Percentiles rank a stretch among this genome's conserved stretches.
Conservation (phyloP, 2,888 invertebrate genomes). For the Caenorhabditis japonica region DNA sequence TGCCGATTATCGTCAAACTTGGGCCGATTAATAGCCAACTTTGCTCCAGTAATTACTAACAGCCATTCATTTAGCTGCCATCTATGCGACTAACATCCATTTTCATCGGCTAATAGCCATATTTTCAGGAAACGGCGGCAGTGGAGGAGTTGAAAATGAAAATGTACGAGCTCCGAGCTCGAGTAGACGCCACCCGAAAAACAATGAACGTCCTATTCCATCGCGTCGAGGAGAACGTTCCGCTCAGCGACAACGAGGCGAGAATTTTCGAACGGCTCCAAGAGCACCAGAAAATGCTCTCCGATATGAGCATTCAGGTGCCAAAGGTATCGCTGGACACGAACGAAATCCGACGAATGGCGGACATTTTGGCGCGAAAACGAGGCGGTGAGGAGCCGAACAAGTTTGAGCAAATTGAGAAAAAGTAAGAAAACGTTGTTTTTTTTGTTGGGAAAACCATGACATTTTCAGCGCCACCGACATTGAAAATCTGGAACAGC, state of each 20-base stretch:
- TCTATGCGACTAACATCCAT: too few species aligned
- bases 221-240: constrained; percentile 44
- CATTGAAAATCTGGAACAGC: constrained; percentile 16
- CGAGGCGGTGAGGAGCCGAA: constrained; percentile 17
- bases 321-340: constrained; percentile 31
- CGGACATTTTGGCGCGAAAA: constrained; percentile 9
- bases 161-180: constrained; percentile 17
- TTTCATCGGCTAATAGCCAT: not conserved
- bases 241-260: constrained; percentile 34
- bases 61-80: too few species aligned
- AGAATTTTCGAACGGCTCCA: constrained; percentile 31
- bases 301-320: constrained; percentile 20
- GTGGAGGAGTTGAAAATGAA: constrained; percentile 25
- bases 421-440: too few species aligned
- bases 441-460: not conserved
- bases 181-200: constrained; percentile 31
- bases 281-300: constrained; percentile 43
- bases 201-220: constrained; percentile 29
- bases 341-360: constrained; percentile 33
- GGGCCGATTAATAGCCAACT: too few species aligned
- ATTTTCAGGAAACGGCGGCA: constrained; percentile 24
- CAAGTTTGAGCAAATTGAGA: constrained; percentile 32
- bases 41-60: too few species aligned
- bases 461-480: constrained; percentile 26
- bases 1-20: too few species aligned